Percentiles rank a stretch among this genome's conserved stretches.
Conservation (phyloP, 2,113 vertebrate species). For the Leptosomus discolor region DNA sequence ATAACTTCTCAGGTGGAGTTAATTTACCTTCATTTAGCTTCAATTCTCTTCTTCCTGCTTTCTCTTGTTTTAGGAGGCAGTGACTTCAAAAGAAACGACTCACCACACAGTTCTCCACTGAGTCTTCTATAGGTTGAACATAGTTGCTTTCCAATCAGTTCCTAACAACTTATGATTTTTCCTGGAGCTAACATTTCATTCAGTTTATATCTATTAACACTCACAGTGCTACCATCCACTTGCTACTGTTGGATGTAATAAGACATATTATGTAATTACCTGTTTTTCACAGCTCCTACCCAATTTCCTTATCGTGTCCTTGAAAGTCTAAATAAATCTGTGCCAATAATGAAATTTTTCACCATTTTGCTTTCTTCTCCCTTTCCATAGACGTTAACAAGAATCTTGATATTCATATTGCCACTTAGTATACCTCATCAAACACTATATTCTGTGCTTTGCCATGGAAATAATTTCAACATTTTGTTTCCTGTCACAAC, state of each 20-base stretch:
- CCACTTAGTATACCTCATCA: neutral
- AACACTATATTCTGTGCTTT: neutral
- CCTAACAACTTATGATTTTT: neutral
- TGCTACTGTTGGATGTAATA: neutral
- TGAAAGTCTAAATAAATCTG: neutral
- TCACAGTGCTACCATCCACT: neutral
- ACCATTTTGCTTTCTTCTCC: neutral
- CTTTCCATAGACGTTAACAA: neutral
- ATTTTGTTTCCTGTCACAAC: neutral
- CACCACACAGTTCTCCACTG: neutral
- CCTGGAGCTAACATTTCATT: neutral
- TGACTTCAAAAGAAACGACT: neutral
- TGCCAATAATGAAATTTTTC: neutral
- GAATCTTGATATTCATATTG: neutral
- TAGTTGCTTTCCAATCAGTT: neutral
- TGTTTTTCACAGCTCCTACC: neutral
- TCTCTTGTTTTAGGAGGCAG: neutral
- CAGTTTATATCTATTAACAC: neutral
- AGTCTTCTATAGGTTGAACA: neutral
- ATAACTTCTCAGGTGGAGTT: rapidly evolving
- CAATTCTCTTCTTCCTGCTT: neutral
- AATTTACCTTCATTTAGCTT: neutral
- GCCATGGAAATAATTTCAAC: neutral
- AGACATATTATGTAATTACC: neutral
- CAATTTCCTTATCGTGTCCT: neutral